Base-by-base conservation (phyloP, 2,113 vertebrate genomes). In the Poecile atricapillus region DNA sequence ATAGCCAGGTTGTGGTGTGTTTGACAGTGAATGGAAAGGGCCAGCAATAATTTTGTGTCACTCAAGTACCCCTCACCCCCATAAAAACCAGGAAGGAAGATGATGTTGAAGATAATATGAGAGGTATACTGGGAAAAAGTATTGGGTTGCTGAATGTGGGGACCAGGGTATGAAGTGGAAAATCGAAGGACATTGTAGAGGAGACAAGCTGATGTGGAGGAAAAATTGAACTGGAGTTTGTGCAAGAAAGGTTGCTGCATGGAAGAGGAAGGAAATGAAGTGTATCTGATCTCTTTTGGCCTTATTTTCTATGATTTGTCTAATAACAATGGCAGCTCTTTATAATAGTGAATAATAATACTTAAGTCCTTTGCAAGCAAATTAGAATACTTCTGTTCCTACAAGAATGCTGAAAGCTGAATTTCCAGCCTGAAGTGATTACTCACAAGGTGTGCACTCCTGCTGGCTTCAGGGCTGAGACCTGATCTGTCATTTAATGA, bases 371-470 rank as follows among this genome's bases (percentile, higher is more conserved):
- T 89, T 86, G 55, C 43, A 92, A 86, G 39, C 30, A 77, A 90
- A 81, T 92, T 80, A 86, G 62, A 80, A 71, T 71, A 10, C 75
- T 37, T 90, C 33, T 79, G 75, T 73, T 82, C 55, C 89, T 77
- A 33, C 20, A 35, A 50, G 71, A 30, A 47, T 75, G 33, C 31
- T 33, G 55, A 82, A 90, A 52, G 75, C 30, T 90, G 88, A 90
- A 74, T 93, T 96, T 94, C 94, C 86, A 90, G 83, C 50, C 85
- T 50, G 76, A 83, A 90, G 31, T 77, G 35, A 83, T 95, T 97
- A 80, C 71, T 94, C 63, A 90, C 20, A 25, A 55, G n/a, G 41
- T 64, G 37, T 94, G 23, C 25, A 7, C 74, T 63, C 71, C 70
- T 77, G 39, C 75, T 86, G 76, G 37, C 63, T 92, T 77, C 69